Evolutionary conservation across 2,888 invertebrate species (phyloP).

Genomic region (Petrolisthes manimaculis): DNA sequence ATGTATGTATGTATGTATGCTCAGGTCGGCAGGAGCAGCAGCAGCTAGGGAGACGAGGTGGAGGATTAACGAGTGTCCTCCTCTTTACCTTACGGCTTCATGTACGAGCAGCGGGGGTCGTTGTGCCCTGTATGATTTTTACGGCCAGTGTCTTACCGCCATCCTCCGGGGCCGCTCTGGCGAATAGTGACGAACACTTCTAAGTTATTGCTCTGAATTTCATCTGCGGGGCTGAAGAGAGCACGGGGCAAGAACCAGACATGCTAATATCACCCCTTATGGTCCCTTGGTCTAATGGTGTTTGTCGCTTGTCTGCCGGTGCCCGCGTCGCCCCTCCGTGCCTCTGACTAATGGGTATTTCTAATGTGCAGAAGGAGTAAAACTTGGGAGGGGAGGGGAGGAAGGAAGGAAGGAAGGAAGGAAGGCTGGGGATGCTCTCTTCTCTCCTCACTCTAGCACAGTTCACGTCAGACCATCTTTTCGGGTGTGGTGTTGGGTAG

Average conservation of each 20-base stretch:
- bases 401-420: conserved; percentile 6
- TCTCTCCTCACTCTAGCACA: not conserved
- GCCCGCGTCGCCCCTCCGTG: not conserved
- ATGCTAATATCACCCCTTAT: not conserved
- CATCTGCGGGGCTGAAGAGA: conserved; percentile 22
- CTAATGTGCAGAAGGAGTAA: conserved; percentile 19
- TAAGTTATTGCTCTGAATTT: conserved; percentile 51
- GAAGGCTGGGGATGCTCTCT: not conserved
- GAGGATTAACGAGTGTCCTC: conserved; percentile 31
- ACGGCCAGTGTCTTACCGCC: conserved; percentile 40
- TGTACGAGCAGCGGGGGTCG: conserved; percentile 45
- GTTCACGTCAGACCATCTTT: too few species aligned
- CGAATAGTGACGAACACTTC: conserved; percentile 49
- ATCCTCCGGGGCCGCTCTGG: conserved; percentile 14
- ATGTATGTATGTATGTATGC: not conserved
- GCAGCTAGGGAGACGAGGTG: conserved; percentile 22
- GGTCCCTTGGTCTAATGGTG: not conserved
- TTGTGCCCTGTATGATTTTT: conserved; percentile 50
- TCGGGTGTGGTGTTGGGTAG: too few species aligned
- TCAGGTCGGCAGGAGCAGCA: not conserved
- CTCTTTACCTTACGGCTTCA: conserved; percentile 48
- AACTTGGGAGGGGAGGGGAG: conserved; percentile 6
- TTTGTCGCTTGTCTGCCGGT: not conserved
- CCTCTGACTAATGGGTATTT: conserved; percentile 25
- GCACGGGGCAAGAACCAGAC: not conserved